A percentile compares a stretch with the other conserved stretches of the same genome.
These are phyloP conservation scores for Triplophysa siluroides DNA, from an alignment of 2,113 vertebrate species.

Conservation along the genomic window DNA sequence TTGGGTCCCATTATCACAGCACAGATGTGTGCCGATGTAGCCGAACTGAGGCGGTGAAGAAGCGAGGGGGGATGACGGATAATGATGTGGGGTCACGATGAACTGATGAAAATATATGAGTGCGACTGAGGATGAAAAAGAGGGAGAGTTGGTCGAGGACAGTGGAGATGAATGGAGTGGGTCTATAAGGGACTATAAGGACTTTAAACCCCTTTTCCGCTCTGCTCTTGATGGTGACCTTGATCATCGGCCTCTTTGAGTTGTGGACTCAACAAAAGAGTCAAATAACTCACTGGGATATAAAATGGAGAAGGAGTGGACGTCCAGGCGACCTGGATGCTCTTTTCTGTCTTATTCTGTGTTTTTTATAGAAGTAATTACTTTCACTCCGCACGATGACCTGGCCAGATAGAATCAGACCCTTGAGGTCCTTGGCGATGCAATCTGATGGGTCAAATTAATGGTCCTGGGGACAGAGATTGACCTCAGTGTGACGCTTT, in stretches of 20 bases:
- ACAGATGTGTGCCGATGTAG: background rate
- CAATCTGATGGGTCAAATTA: slow-evolving; percentile 79
- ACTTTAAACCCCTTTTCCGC: slow-evolving; percentile 27
- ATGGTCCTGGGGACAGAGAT: slow-evolving; percentile 64
- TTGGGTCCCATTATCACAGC: background rate
- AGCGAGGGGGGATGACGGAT: slow-evolving; percentile 46
- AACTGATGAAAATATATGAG: slow-evolving; percentile 36
- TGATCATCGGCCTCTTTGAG: slow-evolving; percentile 67
- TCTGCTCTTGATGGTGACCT: slow-evolving; percentile 67
- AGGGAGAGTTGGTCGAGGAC: background rate
- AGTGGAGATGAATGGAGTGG: slow-evolving; percentile 23
- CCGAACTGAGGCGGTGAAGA: slow-evolving; percentile 46
- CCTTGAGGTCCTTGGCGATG: slow-evolving; percentile 69
- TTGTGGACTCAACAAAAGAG: slow-evolving; percentile 68
- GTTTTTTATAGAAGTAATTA: slow-evolving; percentile 77
- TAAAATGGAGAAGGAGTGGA: slow-evolving; percentile 51
- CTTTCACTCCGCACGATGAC: slow-evolving; percentile 77
- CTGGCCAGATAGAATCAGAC: slow-evolving; percentile 78
- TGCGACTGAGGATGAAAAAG: slow-evolving; percentile 30
- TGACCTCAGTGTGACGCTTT: slow-evolving; percentile 42
- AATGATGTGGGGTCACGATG: slow-evolving; percentile 51
- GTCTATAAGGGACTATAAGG: slow-evolving; percentile 11
- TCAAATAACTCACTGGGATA: slow-evolving; percentile 68
- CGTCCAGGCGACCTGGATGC: slow-evolving; percentile 55
- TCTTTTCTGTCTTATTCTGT: slow-evolving; percentile 60